Conservation (phyloP, 2,888 invertebrate species). For the Orthosia cruda region DNA sequence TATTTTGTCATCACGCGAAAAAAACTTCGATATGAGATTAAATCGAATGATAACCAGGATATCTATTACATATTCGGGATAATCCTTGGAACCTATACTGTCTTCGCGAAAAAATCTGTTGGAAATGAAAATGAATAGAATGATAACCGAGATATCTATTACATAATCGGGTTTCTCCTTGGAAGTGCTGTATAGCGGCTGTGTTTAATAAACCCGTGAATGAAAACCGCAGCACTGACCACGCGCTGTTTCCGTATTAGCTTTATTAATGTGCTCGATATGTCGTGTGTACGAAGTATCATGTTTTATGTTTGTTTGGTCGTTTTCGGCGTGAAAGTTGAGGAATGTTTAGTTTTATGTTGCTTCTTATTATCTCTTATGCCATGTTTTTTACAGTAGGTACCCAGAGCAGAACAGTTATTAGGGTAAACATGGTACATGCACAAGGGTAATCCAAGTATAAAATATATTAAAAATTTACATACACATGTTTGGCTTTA, state of each 20-base stretch:
- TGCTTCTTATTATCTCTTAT: background rate
- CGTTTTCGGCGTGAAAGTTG: too few species aligned
- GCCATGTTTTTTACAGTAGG: background rate
- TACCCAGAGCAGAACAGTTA: background rate
- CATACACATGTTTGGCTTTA: background rate
- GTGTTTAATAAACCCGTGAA: slow-evolving; percentile 66
- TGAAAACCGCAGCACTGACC: slow-evolving; percentile 66
- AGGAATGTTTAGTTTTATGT: background rate
- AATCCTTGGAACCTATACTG: slow-evolving; percentile 5
- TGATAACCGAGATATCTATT: slow-evolving; percentile 24
- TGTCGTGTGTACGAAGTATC: slow-evolving; percentile 41
- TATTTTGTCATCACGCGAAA: slow-evolving; percentile 20
- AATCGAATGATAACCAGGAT: too few species aligned
- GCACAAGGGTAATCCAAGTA: too few species aligned
- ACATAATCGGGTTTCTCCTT: slow-evolving; percentile 32
- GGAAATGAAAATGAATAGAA: slow-evolving; percentile 25
- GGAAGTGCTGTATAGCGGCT: slow-evolving; percentile 24
- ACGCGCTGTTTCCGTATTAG: slow-evolving; percentile 49
- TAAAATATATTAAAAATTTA: too few species aligned
- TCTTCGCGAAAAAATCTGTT: slow-evolving; percentile 12
- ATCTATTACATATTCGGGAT: too few species aligned
- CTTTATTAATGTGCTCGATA: slow-evolving; percentile 68
- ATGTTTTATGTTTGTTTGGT: too few species aligned
- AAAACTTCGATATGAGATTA: background rate
- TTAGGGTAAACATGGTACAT: background rate